Evolutionary conservation across 2,888 invertebrate genomes (phyloP).

Genomic region (Clusia tigrina): DNA sequence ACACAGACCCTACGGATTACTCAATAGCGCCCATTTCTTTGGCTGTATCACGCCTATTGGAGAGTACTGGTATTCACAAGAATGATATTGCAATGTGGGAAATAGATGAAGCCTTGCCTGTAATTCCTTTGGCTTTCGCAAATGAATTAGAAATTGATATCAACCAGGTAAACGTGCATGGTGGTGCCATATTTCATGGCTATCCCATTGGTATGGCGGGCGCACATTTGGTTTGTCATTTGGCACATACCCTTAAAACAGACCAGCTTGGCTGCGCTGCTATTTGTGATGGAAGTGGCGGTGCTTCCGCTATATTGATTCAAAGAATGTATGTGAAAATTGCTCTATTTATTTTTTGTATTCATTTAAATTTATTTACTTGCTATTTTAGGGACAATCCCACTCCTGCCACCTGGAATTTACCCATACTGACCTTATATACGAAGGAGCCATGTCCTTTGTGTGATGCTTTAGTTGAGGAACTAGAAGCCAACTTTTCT

Average conservation of each 20-base stretch:
- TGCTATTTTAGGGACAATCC: constrained; percentile 9
- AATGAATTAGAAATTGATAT: constrained; percentile 83
- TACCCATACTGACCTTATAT: constrained; percentile 78
- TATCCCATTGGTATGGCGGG: constrained; percentile 99
- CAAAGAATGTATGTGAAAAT: constrained; percentile 78
- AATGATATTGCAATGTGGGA: constrained; percentile 92
- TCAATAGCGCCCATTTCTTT: constrained; percentile 67
- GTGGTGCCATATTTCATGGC: constrained; percentile 93
- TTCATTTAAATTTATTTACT: neutral
- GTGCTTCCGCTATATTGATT: constrained; percentile 90
- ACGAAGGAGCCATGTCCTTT: constrained; percentile 84
- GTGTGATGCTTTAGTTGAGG: constrained; percentile 80
- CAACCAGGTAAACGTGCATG: constrained; percentile 86
- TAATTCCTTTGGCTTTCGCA: constrained; percentile 87
- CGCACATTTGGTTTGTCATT: constrained; percentile 88
- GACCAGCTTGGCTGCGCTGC: constrained; percentile 92
- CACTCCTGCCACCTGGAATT: neutral
- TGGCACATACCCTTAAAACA: constrained; percentile 85
- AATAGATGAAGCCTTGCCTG: constrained; percentile 96
- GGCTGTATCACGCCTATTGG: constrained; percentile 85
- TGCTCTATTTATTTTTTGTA: neutral
- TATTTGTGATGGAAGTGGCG: constrained; percentile 96
- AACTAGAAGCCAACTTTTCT: constrained; percentile 69
- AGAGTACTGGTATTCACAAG: constrained; percentile 78
- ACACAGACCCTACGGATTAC: constrained; percentile 83